A percentile compares a stretch with the other conserved stretches of the same genome.
Evolutionary conservation across 2,888 invertebrate species (phyloP).

Genomic region (Villa cingulata): DNA sequence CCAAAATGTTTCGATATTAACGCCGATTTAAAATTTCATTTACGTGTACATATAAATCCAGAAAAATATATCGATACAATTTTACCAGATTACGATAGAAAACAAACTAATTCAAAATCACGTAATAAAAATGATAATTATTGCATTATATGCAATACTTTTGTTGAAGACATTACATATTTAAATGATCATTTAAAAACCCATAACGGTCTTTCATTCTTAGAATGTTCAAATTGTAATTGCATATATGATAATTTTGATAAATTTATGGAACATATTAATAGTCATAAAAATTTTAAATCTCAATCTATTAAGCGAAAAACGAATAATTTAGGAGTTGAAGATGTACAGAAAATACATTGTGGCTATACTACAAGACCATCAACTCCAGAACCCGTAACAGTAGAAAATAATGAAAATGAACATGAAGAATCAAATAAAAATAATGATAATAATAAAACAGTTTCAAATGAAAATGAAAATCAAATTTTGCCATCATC

Average conservation of each 20-base stretch:
- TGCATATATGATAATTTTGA: slow-evolving; percentile 6
- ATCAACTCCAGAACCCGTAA: neutral
- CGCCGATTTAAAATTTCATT: neutral
- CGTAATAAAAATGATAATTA: neutral
- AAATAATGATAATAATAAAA: neutral
- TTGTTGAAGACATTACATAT: neutral
- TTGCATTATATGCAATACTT: neutral
- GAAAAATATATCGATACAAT: neutral
- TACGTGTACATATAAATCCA: neutral
- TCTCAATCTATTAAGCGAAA: neutral
- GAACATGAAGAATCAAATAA: neutral
- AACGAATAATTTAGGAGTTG: neutral
- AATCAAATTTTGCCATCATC: too few species aligned
- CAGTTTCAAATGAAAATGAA: neutral
- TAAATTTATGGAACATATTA: neutral
- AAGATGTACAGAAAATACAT: neutral
- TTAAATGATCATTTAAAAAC: slow-evolving; percentile 4
- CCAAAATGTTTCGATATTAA: neutral
- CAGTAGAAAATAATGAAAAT: neutral
- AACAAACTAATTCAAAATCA: too few species aligned
- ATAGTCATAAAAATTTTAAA: neutral
- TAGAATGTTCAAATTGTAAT: slow-evolving; percentile 13
- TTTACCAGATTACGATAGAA: too few species aligned
- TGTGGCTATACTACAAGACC: neutral
- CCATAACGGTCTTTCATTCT: slow-evolving; percentile 5